Conservation (phyloP, 2,888 invertebrate species). For the Tromatobia lineatoria region DNA sequence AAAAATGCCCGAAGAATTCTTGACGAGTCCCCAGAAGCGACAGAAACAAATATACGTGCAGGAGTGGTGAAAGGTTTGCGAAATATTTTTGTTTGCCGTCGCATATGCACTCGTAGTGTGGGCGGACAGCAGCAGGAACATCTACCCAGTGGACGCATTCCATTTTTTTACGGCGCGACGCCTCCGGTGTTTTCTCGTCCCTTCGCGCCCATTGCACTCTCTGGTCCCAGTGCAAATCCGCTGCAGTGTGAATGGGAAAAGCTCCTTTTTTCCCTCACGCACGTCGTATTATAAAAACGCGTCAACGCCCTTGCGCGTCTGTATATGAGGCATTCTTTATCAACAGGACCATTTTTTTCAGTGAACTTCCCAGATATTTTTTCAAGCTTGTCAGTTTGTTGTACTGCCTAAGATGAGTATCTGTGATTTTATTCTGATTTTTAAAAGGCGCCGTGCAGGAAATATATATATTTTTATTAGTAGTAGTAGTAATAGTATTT, state of each 20-base stretch:
- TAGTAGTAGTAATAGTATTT: no score
- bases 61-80: neutral
- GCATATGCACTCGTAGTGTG: neutral
- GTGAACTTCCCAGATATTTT: no score
- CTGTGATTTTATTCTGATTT: no score
- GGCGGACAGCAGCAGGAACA: slow-evolving; percentile 7
- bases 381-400: no score
- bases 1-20: slow-evolving; percentile 4
- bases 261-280: slow-evolving; percentile 10
- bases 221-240: slow-evolving; percentile 1
- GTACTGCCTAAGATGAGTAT: no score
- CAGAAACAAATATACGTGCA: neutral
- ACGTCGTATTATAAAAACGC: slow-evolving; percentile 39
- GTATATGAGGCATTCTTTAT: no score
- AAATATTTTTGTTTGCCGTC: slow-evolving; percentile 28
- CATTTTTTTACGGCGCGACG: slow-evolving; percentile 25
- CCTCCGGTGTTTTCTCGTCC: slow-evolving; percentile 34
- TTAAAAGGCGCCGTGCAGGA: no score
- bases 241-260: slow-evolving; percentile 20
- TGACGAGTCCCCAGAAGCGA: neutral
- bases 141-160: slow-evolving; percentile 17
- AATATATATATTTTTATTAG: no score
- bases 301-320: slow-evolving; percentile 35
- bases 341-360: no score
- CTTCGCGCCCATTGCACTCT: slow-evolving; percentile 3